Evolutionary conservation across 2,797 vertebrate genomes (phyloP).

Genomic region (Astyanax mexicanus): DNA sequence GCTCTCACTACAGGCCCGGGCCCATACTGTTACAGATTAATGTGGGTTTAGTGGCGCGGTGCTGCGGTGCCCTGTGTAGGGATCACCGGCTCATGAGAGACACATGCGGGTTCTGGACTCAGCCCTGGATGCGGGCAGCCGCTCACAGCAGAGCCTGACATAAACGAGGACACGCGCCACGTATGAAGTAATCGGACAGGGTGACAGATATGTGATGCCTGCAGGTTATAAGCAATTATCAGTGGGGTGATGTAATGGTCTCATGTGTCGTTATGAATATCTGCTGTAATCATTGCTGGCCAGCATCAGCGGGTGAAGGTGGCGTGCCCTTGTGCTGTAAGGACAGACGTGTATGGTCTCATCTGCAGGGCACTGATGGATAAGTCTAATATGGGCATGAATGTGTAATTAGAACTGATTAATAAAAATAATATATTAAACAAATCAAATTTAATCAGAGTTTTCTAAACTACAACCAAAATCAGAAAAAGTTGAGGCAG

Average conservation of each 20-base stretch:
- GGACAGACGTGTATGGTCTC: constrained; percentile 40
- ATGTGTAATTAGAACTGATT: neutral
- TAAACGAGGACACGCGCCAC: constrained; percentile 77
- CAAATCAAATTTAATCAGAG: neutral
- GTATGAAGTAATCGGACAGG: constrained; percentile 75
- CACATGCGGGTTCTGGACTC: constrained; percentile 56
- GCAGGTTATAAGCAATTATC: constrained; percentile 77
- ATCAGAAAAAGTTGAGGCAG: no score
- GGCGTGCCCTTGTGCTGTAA: constrained; percentile 68
- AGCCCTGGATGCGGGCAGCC: constrained; percentile 62
- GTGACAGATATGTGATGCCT: constrained; percentile 64
- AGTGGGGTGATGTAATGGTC: constrained; percentile 81
- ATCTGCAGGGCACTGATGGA: neutral
- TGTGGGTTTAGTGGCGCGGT: constrained; percentile 57
- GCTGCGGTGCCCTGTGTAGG: constrained; percentile 46
- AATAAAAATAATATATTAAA: neutral
- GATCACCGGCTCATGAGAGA: constrained; percentile 72
- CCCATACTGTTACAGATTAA: constrained; percentile 69
- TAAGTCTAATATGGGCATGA: constrained; percentile 18
- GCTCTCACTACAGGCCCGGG: constrained; percentile 46
- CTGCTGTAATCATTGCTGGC: constrained; percentile 72
- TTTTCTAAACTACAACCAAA: no score
- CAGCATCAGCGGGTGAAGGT: constrained; percentile 56
- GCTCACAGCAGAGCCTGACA: constrained; percentile 71
- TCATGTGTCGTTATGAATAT: constrained; percentile 75